Base-by-base conservation (phyloP, 2,888 invertebrate genomes). In the Xestobium rufovillosum region DNA sequence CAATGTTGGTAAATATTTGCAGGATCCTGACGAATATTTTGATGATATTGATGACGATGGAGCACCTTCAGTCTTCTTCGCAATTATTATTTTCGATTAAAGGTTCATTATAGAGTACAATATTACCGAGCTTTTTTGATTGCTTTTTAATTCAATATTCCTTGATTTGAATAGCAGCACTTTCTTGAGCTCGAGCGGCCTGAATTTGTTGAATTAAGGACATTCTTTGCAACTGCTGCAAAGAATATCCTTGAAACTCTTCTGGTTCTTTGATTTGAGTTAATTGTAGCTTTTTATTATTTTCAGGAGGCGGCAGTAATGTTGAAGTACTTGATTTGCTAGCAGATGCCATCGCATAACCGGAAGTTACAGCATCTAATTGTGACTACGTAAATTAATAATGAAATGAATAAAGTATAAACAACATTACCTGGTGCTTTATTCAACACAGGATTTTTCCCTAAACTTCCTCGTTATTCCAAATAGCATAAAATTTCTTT, bases 181-280 rank as follows among this genome's bases (percentile, higher is more conserved):
- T 12, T 34, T 34, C 34, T 28, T 23, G 34, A 34, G 34, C 26
- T 25, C 34, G 23, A 25, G 26, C 14, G 23, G 26, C 26, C 15
- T 25, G 14, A 34, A 34, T 34, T 26, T 34, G 26, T 23, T 34
- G 34, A 25, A 34, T 34, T 23, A 34, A 26, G 26, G n/a, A 26
- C 13, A 13, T 26, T 26, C 9, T 26, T 34, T n/a, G 26, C 26
- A 34, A 13, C 15, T 34, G 34, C 34, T 34, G 34, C 17, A 26
- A 34, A 34, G 25, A 25, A 25, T 34, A 25, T 34, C 34, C n/a
- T 34, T 26, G 34, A 26, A 34, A 34, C 14, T 34, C 34, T 33
- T 33, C 25, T 23, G 2, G 34, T 33, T 33, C 26, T 25, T 34
- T 13, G 23, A 4, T 23, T 34, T 34, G 13, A 2, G 9, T 13